Evolutionary conservation across 2,113 vertebrate species (phyloP).

Genomic region (Urocitellus parryii): DNA sequence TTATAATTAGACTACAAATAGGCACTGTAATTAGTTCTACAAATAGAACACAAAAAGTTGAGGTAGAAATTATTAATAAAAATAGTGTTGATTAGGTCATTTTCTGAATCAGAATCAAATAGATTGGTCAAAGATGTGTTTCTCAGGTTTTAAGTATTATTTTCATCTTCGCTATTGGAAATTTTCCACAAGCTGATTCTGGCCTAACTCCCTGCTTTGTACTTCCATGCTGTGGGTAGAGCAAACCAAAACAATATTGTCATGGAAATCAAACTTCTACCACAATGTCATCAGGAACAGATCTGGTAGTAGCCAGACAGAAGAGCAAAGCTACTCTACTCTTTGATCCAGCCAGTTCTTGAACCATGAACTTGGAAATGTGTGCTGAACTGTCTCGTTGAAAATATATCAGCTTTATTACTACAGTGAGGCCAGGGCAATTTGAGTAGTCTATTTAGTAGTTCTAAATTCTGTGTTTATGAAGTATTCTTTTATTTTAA

Average conservation of each 20-base stretch:
- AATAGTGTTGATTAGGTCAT: not conserved
- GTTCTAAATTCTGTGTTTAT: not conserved
- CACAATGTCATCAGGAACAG: not conserved
- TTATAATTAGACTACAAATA: not conserved
- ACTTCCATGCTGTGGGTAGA: not conserved
- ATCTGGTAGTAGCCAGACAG: not conserved
- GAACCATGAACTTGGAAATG: not conserved
- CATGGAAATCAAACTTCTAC: not conserved
- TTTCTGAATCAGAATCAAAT: not conserved
- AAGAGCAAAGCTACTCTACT: not conserved
- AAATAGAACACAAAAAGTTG: not conserved
- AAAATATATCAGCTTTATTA: not conserved
- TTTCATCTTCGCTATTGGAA: not conserved
- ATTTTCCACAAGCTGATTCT: not conserved
- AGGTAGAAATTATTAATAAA: not conserved
- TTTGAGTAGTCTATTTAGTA: not conserved
- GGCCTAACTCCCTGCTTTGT: not conserved
- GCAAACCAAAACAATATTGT: not conserved
- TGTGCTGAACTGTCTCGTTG: not conserved
- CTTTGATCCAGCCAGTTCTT: not conserved
- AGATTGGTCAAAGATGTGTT: not conserved
- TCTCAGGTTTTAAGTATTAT: not conserved
- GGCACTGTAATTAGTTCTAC: not conserved
- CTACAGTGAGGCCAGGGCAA: not conserved
- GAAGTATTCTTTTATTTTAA: not conserved